phyloP scores from a whole-genome alignment of 2,113 vertebrate genomes.

The Lophius piscatorius region DNA sequence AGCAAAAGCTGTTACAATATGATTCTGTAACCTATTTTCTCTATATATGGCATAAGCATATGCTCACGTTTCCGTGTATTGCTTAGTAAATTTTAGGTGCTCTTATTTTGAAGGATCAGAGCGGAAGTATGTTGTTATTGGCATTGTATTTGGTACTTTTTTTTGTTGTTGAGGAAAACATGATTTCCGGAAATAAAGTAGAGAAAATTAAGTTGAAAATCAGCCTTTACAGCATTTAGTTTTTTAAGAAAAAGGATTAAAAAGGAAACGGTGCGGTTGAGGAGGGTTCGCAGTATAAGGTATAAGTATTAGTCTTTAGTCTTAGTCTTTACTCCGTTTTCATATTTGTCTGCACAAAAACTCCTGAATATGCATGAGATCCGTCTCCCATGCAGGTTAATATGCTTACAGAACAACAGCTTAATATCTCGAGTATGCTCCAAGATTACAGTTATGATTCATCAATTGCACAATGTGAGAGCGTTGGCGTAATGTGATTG shows the following conservation, averaged over 20 bases:
- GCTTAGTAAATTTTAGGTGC: too few species aligned
- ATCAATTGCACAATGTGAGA: conserved; percentile 15
- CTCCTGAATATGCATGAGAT: conserved; percentile 64
- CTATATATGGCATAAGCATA: too few species aligned
- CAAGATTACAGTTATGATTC: conserved; percentile 18
- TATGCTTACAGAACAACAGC: conserved; percentile 26
- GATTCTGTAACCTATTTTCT: too few species aligned
- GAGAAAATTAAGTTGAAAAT: too few species aligned
- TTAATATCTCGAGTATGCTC: conserved; percentile 4
- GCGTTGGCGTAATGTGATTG: conserved; percentile 11
- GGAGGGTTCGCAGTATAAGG: conserved; percentile 17
- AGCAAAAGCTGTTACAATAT: too few species aligned
- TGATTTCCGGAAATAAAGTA: too few species aligned
- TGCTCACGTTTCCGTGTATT: too few species aligned
- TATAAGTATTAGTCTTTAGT: conserved; percentile 18
- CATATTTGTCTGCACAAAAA: background rate
- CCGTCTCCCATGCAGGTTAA: conserved; percentile 34
- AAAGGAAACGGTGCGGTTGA: conserved; percentile 23
- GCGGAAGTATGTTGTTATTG: too few species aligned
- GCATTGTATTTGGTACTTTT: conserved; percentile 5
- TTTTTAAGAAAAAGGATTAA: conserved; percentile 29
- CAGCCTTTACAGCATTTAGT: too few species aligned
- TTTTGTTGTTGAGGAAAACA: conserved; percentile 46
- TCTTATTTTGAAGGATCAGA: too few species aligned
- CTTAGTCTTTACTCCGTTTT: background rate